Percentiles rank a stretch among this genome's conserved stretches.
Evolutionary conservation across 2,113 vertebrate species (phyloP).

Genomic region (Phainopepla nitens): DNA sequence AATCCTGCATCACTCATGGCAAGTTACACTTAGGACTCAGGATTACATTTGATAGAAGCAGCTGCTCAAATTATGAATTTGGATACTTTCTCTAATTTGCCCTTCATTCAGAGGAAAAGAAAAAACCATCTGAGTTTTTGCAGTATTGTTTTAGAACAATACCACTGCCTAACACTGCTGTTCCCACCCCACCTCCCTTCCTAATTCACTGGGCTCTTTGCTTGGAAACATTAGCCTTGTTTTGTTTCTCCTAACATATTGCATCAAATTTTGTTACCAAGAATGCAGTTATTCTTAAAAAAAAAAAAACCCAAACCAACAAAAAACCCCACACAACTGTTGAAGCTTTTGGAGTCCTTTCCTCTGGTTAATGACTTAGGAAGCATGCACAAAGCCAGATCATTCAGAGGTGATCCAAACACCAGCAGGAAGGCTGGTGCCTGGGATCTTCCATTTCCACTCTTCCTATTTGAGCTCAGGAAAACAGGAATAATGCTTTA

Average conservation of each 20-base stretch:
- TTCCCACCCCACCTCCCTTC: background rate
- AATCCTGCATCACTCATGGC: background rate
- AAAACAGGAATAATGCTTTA: background rate
- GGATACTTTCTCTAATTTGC: background rate
- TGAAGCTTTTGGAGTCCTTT: background rate
- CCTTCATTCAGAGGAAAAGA: background rate
- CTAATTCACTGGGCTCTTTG: background rate
- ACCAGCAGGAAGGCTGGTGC: background rate
- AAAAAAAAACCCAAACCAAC: background rate
- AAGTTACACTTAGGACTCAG: background rate
- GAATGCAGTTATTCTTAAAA: background rate
- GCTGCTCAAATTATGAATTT: background rate
- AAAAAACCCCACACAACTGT: background rate
- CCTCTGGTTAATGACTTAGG: background rate
- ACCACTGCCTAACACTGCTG: background rate
- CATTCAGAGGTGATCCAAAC: background rate
- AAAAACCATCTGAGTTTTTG: background rate
- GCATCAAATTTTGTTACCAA: background rate
- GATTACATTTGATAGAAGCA: background rate
- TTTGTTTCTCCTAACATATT: background rate
- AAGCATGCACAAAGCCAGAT: background rate
- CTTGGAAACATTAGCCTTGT: background rate
- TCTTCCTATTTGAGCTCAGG: background rate
- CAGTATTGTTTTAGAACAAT: slow-evolving; percentile 37
- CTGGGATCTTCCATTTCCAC: background rate